Conservation (phyloP, 2,888 invertebrate species). For the Callosobruchus maculatus region DNA sequence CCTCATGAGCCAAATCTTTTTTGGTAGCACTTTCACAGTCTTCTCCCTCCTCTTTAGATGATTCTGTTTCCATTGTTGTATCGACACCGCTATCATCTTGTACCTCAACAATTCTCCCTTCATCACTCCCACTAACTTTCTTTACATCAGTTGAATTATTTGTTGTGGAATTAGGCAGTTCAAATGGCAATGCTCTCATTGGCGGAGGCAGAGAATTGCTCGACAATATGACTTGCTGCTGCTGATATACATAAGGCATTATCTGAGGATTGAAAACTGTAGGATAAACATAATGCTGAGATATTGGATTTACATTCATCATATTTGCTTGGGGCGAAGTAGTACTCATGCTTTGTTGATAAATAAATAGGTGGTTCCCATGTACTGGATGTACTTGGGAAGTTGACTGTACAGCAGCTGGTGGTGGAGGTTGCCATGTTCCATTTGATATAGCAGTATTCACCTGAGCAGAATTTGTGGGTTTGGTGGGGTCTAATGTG, state of each 20-base stretch:
- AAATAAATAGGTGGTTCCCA: slow-evolving; percentile 52
- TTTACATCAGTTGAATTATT: slow-evolving; percentile 12
- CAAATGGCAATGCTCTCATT: slow-evolving; percentile 36
- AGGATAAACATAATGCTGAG: slow-evolving; percentile 54
- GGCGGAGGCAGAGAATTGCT: slow-evolving; percentile 45
- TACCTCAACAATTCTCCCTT: slow-evolving; percentile 25
- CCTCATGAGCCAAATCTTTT: slow-evolving; percentile 18
- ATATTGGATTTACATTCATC: slow-evolving; percentile 50
- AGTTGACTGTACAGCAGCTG: slow-evolving; percentile 18
- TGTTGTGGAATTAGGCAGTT: slow-evolving; percentile 27
- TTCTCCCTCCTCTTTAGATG: slow-evolving; percentile 4
- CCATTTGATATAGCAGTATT: slow-evolving; percentile 30
- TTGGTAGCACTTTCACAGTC: slow-evolving; percentile 16
- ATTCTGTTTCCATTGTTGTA: slow-evolving; percentile 4
- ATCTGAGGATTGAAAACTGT: slow-evolving; percentile 51
- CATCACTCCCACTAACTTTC: slow-evolving; percentile 10
- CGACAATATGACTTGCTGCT: slow-evolving; percentile 54
- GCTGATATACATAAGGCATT: slow-evolving; percentile 57
- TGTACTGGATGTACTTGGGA: slow-evolving; percentile 40
- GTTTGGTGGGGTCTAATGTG: not conserved
- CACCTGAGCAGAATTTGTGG: slow-evolving; percentile 14
- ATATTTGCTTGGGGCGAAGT: slow-evolving; percentile 39
- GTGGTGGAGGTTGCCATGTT: slow-evolving; percentile 33
- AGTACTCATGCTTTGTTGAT: slow-evolving; percentile 56
- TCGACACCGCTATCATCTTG: slow-evolving; percentile 29